A percentile compares a stretch with the other conserved stretches of the same genome.
These are phyloP conservation scores for Mixornis gularis DNA, from an alignment of 2,113 vertebrate genomes.

Conservation along the genomic window DNA sequence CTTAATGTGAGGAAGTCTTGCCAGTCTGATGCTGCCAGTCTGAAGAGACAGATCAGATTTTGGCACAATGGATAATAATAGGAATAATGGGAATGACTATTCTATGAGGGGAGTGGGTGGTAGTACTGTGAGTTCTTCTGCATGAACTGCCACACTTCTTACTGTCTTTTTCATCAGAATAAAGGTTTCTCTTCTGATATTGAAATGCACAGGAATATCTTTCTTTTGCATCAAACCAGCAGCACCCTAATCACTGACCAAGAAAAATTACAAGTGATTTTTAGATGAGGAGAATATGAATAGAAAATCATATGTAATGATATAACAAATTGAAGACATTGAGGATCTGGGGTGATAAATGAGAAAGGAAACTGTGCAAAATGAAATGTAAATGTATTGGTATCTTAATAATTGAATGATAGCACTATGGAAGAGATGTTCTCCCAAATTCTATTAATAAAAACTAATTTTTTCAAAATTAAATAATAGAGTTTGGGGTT, in stretches of 20 bases:
- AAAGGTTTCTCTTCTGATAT: not conserved
- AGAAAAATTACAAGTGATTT: not conserved
- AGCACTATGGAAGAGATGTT: not conserved
- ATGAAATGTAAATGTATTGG: not conserved
- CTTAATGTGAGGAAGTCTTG: not conserved
- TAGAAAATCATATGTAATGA: not conserved
- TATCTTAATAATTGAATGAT: not conserved
- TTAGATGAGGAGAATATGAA: not conserved
- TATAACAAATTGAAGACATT: not conserved
- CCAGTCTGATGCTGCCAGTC: not conserved
- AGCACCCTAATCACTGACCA: not conserved
- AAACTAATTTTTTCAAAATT: not conserved
- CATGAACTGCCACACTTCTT: not conserved
- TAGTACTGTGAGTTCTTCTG: not conserved
- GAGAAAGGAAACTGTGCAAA: not conserved
- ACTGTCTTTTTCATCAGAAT: not conserved
- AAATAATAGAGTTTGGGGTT: not conserved
- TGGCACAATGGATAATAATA: not conserved
- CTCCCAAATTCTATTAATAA: not conserved
- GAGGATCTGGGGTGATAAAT: not conserved
- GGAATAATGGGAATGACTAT: not conserved
- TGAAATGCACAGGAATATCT: not conserved
- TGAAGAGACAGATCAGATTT: not conserved
- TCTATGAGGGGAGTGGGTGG: rapidly evolving
- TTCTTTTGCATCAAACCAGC: not conserved